Conservation (phyloP, 30 jellyfish, hydroid and myxozoan species). For the Aurelia sp. region DNA sequence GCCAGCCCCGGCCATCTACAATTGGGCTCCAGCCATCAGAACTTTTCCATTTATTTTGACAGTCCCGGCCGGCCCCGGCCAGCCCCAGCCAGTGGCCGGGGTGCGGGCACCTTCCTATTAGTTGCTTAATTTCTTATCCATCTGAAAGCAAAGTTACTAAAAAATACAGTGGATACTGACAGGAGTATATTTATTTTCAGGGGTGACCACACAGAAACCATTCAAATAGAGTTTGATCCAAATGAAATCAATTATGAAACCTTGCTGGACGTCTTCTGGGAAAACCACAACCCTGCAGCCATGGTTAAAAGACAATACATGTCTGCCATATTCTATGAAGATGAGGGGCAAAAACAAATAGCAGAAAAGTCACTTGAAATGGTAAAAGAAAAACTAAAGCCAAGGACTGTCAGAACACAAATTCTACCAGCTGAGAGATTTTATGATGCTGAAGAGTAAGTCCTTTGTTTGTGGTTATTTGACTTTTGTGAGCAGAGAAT, state of each 20-base stretch:
- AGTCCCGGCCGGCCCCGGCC: too few relatives aligned
- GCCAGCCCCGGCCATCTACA: too few relatives aligned
- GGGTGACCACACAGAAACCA: constrained; percentile 95
- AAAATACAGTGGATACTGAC: too few relatives aligned
- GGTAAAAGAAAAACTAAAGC: constrained; percentile 33
- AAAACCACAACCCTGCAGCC: constrained; percentile 88
- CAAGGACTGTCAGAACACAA: constrained; percentile 69
- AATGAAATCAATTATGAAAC: constrained; percentile 64
- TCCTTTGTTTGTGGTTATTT: too few relatives aligned
- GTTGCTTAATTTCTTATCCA: too few relatives aligned
- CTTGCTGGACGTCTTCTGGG: constrained; percentile 85
- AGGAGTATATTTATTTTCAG: constrained; percentile 28
- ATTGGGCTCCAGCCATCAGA: too few relatives aligned
- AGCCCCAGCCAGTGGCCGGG: too few relatives aligned
- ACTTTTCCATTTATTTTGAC: too few relatives aligned
- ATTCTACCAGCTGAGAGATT: constrained; percentile 88
- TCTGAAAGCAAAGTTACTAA: too few relatives aligned
- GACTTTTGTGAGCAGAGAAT: not conserved
- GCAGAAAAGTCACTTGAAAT: constrained; percentile 81
- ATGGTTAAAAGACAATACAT: constrained; percentile 74
- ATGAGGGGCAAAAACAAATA: constrained; percentile 74
- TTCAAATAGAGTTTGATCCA: constrained; percentile 83
- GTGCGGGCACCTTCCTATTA: too few relatives aligned
- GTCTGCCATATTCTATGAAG: constrained; percentile 93
- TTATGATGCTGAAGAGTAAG: constrained; percentile 98